Percentiles rank a stretch among this genome's conserved stretches.
Evolutionary conservation across 2,888 invertebrate genomes (phyloP).

Genomic region (Phyllotreta striolata): DNA sequence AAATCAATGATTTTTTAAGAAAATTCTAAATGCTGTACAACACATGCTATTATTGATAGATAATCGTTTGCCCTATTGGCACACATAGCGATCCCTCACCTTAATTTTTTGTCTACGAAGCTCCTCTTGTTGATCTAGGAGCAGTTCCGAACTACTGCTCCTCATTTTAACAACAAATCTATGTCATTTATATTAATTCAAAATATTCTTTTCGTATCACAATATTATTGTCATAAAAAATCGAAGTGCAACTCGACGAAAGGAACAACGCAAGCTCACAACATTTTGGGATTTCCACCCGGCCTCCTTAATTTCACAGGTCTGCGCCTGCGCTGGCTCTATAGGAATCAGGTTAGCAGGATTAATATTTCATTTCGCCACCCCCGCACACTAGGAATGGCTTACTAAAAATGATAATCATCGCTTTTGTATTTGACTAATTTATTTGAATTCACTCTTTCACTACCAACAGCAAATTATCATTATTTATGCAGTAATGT

Average conservation of each 20-base stretch:
- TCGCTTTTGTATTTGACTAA: too few relatives aligned
- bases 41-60: too few relatives aligned
- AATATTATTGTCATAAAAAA: constrained; percentile 41
- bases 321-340: constrained; percentile 18
- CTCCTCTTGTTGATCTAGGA: constrained; percentile 78
- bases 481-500: too few relatives aligned
- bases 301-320: constrained; percentile 16
- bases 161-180: constrained; percentile 65
- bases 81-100: constrained; percentile 46
- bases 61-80: neutral
- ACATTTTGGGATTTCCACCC: constrained; percentile 20
- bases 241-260: constrained; percentile 34
- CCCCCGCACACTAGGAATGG: too few relatives aligned
- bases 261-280: constrained; percentile 32
- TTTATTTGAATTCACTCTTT: too few relatives aligned
- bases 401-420: too few relatives aligned
- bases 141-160: constrained; percentile 80
- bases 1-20: too few relatives aligned
- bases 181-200: constrained; percentile 52
- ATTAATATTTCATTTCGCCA: too few relatives aligned
- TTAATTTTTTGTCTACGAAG: constrained; percentile 69
- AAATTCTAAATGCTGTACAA: too few relatives aligned
- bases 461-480: too few relatives aligned
- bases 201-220: constrained; percentile 34
- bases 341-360: too few relatives aligned